Percentiles rank a stretch among this genome's conserved stretches.
Evolutionary conservation across 2,888 invertebrate genomes (phyloP).

Genomic region (Idaea dimidiata): DNA sequence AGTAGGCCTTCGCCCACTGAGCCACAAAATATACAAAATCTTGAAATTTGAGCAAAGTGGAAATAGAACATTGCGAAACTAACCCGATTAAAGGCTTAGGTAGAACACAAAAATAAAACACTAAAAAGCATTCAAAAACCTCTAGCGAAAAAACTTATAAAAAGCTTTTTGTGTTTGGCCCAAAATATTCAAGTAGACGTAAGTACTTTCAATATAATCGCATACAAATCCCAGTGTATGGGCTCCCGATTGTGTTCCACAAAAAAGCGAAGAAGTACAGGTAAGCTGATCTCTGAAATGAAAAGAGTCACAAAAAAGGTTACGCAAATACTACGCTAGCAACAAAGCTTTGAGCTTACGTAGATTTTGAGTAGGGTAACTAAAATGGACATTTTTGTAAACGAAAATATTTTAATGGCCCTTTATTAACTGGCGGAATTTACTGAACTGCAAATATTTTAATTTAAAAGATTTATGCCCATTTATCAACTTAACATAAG

Average conservation of each 20-base stretch:
- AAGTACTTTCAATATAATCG: slow-evolving; percentile 17
- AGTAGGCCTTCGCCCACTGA: no score
- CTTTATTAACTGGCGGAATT: not conserved
- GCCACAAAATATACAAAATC: no score
- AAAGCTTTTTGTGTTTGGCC: slow-evolving; percentile 4
- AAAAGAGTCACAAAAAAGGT: slow-evolving; percentile 23
- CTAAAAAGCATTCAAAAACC: slow-evolving; percentile 9
- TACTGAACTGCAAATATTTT: not conserved
- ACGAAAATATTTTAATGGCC: slow-evolving; percentile 51
- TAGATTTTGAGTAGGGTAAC: slow-evolving; percentile 60
- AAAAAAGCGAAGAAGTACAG: slow-evolving; percentile 20
- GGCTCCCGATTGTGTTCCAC: slow-evolving; percentile 28
- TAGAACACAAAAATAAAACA: no score
- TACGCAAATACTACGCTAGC: slow-evolving; percentile 37
- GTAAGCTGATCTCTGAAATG: slow-evolving; percentile 31
- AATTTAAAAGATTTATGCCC: not conserved
- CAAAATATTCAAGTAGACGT: slow-evolving; percentile 11
- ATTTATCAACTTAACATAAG: not conserved
- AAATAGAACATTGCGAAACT: no score
- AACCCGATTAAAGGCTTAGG: no score
- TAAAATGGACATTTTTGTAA: slow-evolving; percentile 60
- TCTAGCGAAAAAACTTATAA: slow-evolving; percentile 10
- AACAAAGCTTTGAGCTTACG: slow-evolving; percentile 49
- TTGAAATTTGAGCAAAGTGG: no score
- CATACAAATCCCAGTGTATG: slow-evolving; percentile 25